phyloP scores from a whole-genome alignment of 2,888 invertebrate genomes.

The Corbicula japonica region DNA sequence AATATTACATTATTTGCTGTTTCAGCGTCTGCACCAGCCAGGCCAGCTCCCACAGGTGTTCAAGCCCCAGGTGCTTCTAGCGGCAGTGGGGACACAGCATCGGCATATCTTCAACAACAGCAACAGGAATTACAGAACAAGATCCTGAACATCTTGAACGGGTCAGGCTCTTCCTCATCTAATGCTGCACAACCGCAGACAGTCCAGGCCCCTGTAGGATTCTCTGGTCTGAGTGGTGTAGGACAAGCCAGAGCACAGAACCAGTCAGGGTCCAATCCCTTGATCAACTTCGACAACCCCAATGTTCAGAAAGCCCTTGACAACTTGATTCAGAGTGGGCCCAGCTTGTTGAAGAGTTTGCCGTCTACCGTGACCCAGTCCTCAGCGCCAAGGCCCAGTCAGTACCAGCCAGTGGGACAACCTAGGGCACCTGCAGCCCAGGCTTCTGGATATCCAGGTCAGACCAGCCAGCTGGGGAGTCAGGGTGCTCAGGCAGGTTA shows the following conservation, averaged over 20 bases:
- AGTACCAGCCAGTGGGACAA: conserved; percentile 16
- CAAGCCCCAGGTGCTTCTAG: conserved; percentile 43
- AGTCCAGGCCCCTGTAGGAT: conserved; percentile 34
- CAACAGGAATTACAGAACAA: conserved; percentile 91
- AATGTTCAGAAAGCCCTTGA: conserved; percentile 87
- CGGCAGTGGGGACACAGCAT: conserved; percentile 29
- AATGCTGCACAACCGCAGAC: conserved; percentile 34
- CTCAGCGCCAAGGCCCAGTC: conserved; percentile 40
- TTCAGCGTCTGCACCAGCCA: conserved; percentile 1
- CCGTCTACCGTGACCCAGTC: conserved; percentile 48
- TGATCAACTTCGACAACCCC: conserved; percentile 87
- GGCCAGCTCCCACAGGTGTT: conserved; percentile 24
- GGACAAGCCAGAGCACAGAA: conserved; percentile 33
- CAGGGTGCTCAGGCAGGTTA: conserved; percentile 27
- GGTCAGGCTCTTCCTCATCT: conserved; percentile 49
- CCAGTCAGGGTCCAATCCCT: conserved; percentile 56
- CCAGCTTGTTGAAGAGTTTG: conserved; percentile 85
- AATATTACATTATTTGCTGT: background rate
- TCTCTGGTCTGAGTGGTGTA: conserved; percentile 11
- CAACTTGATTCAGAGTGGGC: conserved; percentile 86
- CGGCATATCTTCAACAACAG: conserved; percentile 68
- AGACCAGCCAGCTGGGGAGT: conserved; percentile 15
- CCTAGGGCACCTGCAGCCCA: background rate
- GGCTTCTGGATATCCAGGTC: background rate
- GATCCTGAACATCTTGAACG: conserved; percentile 91